These are phyloP conservation scores for Holothuria leucospilota DNA, from an alignment of 53 echinoderm and acorn worm species.

Conservation along the genomic window DNA sequence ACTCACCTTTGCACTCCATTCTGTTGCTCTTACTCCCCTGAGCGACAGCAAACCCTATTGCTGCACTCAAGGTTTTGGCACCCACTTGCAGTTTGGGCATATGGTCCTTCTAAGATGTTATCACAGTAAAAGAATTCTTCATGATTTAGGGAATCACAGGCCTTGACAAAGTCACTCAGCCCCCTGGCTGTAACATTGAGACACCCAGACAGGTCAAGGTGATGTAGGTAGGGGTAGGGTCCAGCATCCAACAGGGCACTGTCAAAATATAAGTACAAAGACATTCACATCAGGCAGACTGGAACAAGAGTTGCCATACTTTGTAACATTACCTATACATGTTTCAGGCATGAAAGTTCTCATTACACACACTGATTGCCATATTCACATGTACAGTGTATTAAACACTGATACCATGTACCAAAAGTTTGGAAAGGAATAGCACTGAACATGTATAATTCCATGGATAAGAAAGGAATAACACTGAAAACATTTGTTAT, in stretches of 20 bases:
- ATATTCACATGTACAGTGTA: too few species aligned
- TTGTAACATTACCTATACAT: too few species aligned
- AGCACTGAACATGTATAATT: too few species aligned
- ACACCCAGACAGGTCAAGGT: constrained; percentile 95
- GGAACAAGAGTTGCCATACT: too few species aligned
- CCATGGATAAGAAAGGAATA: too few species aligned
- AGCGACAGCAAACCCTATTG: constrained; percentile 85
- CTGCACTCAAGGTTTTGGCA: constrained; percentile 95
- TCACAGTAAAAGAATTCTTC: constrained; percentile 98
- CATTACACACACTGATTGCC: too few species aligned
- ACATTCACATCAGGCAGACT: too few species aligned
- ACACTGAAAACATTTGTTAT: too few species aligned
- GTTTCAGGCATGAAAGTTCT: too few species aligned
- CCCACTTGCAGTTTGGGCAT: constrained; percentile 91
- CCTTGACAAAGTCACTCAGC: constrained; percentile 72
- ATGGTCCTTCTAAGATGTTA: constrained; percentile 94
- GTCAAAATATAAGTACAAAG: neutral
- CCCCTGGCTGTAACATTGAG: constrained; percentile 81
- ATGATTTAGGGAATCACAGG: constrained; percentile 77
- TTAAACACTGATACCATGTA: too few species aligned
- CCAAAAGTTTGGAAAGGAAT: too few species aligned
- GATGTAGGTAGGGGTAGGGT: constrained; percentile 66
- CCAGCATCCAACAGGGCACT: constrained; percentile 74
- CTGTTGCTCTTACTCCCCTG: constrained; percentile 69
- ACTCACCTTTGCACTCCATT: too few species aligned